Conservation (phyloP, 2,113 vertebrate genomes). For the Percina caprodes region DNA sequence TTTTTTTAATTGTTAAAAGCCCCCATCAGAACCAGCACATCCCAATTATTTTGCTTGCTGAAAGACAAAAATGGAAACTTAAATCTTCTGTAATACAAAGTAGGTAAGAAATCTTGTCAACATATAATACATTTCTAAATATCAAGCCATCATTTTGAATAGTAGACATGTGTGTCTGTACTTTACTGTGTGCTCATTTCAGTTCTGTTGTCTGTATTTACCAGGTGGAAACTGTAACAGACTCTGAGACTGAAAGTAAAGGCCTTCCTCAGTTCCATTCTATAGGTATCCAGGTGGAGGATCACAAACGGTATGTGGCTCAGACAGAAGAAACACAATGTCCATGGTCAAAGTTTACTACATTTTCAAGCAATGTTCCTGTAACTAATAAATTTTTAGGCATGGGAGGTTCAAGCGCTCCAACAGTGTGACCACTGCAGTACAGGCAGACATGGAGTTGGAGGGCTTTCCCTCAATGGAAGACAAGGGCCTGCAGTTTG, state of each 20-base stretch:
- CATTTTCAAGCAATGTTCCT: background rate
- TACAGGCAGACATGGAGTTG: slow-evolving; percentile 96
- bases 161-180: background rate
- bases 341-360: background rate
- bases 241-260: slow-evolving; percentile 94
- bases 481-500: slow-evolving; percentile 98
- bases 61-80: background rate
- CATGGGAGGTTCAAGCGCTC: slow-evolving; percentile 96
- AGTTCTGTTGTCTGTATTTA: slow-evolving; percentile 73
- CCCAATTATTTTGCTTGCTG: background rate
- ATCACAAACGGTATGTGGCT: slow-evolving; percentile 89
- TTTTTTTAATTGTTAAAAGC: no score
- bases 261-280: slow-evolving; percentile 96
- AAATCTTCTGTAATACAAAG: background rate
- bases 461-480: slow-evolving; percentile 96
- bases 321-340: background rate
- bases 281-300: slow-evolving; percentile 96
- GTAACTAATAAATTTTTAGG: slow-evolving; percentile 70
- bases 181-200: background rate
- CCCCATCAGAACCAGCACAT: background rate
- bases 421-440: slow-evolving; percentile 97
- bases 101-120: background rate
- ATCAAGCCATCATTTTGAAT: background rate
- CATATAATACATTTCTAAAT: slow-evolving; percentile 8
- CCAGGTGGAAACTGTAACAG: slow-evolving; percentile 96